Evolutionary conservation across 1,140 invertebrate genomes (phyloP).

Genomic region (Drosophila carrolli): DNA sequence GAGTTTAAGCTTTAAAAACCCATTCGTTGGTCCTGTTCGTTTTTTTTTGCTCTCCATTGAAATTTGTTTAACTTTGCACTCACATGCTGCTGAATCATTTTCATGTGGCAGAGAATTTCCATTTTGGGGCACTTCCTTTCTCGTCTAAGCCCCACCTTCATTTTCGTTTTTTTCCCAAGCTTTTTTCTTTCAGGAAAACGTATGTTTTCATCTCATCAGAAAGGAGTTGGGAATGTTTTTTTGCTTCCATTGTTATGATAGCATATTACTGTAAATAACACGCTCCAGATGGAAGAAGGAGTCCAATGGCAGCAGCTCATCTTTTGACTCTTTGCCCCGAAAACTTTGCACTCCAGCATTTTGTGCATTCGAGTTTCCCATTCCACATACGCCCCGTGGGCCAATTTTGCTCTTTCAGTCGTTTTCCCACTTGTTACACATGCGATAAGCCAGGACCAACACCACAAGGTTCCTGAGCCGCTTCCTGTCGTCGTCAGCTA

Average conservation of each 20-base stretch:
- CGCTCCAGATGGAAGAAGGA: slow-evolving; percentile 13
- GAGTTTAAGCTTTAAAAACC: not conserved
- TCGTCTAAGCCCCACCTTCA: too few species aligned
- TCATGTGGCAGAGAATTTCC: slow-evolving; percentile 9
- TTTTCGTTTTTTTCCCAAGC: not conserved
- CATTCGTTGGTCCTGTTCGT: not conserved
- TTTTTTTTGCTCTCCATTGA: slow-evolving; percentile 1
- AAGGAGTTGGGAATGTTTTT: slow-evolving; percentile 14
- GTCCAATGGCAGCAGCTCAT: not conserved
- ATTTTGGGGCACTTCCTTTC: not conserved
- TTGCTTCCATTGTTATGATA: slow-evolving; percentile 37
- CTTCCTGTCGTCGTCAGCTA: slow-evolving; percentile 10
- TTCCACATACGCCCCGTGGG: not conserved
- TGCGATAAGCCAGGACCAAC: slow-evolving; percentile 19
- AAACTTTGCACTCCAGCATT: slow-evolving; percentile 1
- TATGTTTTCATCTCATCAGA: slow-evolving; percentile 19
- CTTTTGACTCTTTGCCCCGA: not conserved
- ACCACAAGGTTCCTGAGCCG: slow-evolving; percentile 26
- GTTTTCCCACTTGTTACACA: slow-evolving; percentile 59
- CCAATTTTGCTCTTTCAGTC: slow-evolving; percentile 1
- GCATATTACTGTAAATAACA: slow-evolving; percentile 49
- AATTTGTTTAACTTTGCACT: slow-evolving; percentile 8
- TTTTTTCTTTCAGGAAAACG: slow-evolving; percentile 1
- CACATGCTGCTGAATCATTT: slow-evolving; percentile 1
- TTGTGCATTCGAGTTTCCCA: slow-evolving; percentile 6